phyloP scores from a whole-genome alignment of 37 sponge, comb jelly and placozoan genomes.

The Corticium candelabrum region DNA sequence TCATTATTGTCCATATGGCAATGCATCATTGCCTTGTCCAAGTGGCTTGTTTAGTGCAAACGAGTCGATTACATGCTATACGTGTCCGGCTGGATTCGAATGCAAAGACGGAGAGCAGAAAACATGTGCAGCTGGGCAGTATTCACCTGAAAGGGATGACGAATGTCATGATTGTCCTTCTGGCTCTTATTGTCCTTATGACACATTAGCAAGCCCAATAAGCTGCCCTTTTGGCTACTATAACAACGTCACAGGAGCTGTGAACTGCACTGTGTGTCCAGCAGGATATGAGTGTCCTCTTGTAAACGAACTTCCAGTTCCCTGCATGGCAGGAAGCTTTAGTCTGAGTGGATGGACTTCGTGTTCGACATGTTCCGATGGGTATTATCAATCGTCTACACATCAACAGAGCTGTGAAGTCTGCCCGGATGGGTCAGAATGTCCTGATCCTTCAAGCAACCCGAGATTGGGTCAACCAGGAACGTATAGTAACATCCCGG shows the following conservation, averaged over 20 bases:
- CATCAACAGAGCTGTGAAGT: not conserved
- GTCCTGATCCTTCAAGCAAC: not conserved
- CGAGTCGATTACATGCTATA: not conserved
- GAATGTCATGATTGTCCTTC: constrained; percentile 5
- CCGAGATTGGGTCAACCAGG: not conserved
- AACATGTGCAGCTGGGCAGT: not conserved
- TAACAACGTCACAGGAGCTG: not conserved
- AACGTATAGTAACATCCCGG: not conserved
- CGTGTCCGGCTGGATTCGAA: constrained; percentile 5
- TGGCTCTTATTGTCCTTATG: not conserved
- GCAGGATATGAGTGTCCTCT: not conserved
- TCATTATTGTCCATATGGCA: not conserved
- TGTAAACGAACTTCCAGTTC: not conserved
- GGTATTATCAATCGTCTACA: not conserved
- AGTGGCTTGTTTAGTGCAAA: not conserved
- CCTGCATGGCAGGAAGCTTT: not conserved
- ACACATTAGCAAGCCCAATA: not conserved
- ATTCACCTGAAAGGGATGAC: not conserved
- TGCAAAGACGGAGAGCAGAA: not conserved
- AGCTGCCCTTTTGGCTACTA: not conserved
- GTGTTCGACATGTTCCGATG: not conserved
- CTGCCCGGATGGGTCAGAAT: not conserved
- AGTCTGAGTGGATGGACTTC: not conserved
- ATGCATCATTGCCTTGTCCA: not conserved
- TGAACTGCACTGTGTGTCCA: not conserved